Base-by-base conservation (phyloP, 2,797 vertebrate genomes). In the Novumbra hubbsi region DNA sequence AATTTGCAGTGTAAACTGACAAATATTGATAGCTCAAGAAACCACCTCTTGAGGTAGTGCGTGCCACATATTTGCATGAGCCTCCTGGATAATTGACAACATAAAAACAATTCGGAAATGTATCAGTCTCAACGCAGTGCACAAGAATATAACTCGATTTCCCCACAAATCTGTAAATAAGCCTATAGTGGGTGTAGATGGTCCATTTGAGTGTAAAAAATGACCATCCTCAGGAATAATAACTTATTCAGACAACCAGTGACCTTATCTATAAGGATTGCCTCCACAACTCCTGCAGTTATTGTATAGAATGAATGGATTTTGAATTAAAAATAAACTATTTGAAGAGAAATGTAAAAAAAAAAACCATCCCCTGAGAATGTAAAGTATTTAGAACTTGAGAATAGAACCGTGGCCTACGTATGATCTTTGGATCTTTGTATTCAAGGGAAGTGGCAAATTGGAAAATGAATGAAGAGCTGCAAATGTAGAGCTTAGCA, bases 191-290 rank as follows among this genome's bases (percentile, higher is more conserved):
- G 65, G 65, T 67, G 65, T 38, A 28, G 34, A 60, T 60, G n/a
- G n/a, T 45, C n/a, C 34, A 5, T 41, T 67, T 12, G 9, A 21
- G 32, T 41, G 34, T 41, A 67, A 21, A 41, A 6, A 41, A 19
- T 9, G 1, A 38, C 32, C n/a, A 21, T 21, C n/a, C 34, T 41
- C 19, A 67, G 19, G 11, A 41, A 32, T 9, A 67, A 19, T 21
- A 19, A 68, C 34, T n/a, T 28, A 68, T 38, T 45, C 66, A 68
- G 21, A 45, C 34, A 68, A n/a, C 32, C 34, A 45, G 14, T 68
- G 34, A 68, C 66, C 66, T 68, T 12, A 68, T 68, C 66, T 41
- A 67, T 4, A 34, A 21, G 12, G 21, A 68, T 45, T 41, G 34
- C 38, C 38, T 68, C 17, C 38, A 24, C 16, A 9, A 24, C 12